phyloP scores from a whole-genome alignment of 2,797 vertebrate genomes.

The Carcharodon carcharias region DNA sequence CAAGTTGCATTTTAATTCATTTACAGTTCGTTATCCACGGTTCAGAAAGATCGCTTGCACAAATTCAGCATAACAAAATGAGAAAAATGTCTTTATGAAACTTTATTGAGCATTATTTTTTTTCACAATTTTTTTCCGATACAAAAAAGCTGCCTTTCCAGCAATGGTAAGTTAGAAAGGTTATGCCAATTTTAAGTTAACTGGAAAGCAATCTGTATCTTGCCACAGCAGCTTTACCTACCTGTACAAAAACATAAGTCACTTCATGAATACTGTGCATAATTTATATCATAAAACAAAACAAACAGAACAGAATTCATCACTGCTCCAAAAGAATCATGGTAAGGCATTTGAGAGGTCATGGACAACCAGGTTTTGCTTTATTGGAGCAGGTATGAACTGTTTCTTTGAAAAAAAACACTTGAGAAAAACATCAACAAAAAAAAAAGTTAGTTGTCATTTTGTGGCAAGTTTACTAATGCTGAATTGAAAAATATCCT shows the following conservation, averaged over 20 bases:
- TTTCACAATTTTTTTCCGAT: slow-evolving; percentile 59
- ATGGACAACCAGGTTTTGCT: not conserved
- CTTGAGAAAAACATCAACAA: not conserved
- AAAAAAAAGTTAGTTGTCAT: not conserved
- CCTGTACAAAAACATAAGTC: not conserved
- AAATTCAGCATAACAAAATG: not conserved
- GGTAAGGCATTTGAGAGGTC: slow-evolving; percentile 18
- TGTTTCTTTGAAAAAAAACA: not conserved
- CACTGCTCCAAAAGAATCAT: not conserved
- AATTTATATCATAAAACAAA: slow-evolving; percentile 28
- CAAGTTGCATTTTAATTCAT: not conserved
- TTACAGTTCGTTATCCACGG: not conserved
- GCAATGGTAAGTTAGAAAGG: slow-evolving; percentile 40
- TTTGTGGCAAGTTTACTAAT: not conserved
- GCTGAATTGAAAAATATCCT: slow-evolving; percentile 6
- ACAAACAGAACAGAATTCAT: slow-evolving; percentile 5
- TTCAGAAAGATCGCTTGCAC: not conserved
- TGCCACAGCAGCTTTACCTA: not conserved
- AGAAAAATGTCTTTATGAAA: slow-evolving; percentile 41
- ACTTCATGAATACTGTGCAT: slow-evolving; percentile 19
- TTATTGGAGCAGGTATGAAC: not conserved
- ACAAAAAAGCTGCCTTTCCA: slow-evolving; percentile 51
- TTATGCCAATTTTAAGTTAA: slow-evolving; percentile 34
- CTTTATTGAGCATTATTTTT: slow-evolving; percentile 59
- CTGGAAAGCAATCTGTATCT: slow-evolving; percentile 27